Evolutionary conservation across 1,140 invertebrate genomes (phyloP).

Genomic region (Protaetia brevitarsis): DNA sequence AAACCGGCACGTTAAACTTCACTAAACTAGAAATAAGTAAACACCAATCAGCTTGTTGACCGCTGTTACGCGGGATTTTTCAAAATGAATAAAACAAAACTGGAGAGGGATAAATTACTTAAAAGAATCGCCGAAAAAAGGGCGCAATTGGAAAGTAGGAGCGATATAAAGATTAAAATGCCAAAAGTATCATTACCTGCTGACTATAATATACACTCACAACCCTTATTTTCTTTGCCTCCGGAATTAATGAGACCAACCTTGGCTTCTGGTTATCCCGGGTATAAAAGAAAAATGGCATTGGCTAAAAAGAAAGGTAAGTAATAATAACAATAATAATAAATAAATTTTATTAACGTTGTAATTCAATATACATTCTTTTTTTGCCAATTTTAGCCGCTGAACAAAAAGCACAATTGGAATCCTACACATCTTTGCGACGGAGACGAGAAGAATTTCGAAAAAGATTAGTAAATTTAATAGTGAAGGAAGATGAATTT

Average conservation of each 20-base stretch:
- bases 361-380: not conserved
- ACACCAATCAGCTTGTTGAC: constrained; percentile 15
- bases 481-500: constrained; percentile 44
- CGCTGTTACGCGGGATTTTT: not conserved
- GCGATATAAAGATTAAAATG: constrained; percentile 48
- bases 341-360: not conserved
- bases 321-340: not conserved
- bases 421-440: constrained; percentile 64
- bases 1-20: not conserved
- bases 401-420: constrained; percentile 61
- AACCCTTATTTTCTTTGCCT: constrained; percentile 54
- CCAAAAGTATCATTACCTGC: constrained; percentile 53
- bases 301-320: constrained; percentile 40
- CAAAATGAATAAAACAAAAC: not conserved
- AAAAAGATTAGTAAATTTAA: constrained; percentile 67
- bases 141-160: constrained; percentile 39
- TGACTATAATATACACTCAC: constrained; percentile 53
- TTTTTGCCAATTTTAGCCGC: constrained; percentile 2
- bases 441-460: constrained; percentile 81
- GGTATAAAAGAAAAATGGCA: constrained; percentile 41
- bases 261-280: constrained; percentile 42
- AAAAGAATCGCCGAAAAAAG: constrained; percentile 44
- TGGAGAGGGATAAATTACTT: constrained; percentile 41
- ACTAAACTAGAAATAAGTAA: too few relatives aligned
- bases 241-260: constrained; percentile 52